Percentiles rank a stretch among this genome's conserved stretches.
Conservation (phyloP, 2,888 invertebrate species). For the Orgyia antiqua region DNA sequence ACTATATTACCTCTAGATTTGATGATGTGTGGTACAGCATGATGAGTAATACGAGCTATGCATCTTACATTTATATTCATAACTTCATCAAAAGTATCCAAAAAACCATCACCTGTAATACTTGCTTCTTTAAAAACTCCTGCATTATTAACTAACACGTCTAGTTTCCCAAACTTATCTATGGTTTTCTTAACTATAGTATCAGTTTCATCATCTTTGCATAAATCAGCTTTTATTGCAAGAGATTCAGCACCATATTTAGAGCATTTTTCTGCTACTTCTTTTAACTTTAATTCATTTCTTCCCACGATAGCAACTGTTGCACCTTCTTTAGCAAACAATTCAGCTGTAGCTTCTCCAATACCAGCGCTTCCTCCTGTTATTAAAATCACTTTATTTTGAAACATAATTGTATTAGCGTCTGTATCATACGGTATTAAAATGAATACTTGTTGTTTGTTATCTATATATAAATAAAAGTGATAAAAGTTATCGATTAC, state of each 20-base stretch:
- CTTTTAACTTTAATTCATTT: conserved; percentile 26
- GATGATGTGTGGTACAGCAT: conserved; percentile 26
- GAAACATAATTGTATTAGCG: conserved; percentile 31
- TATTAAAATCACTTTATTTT: conserved; percentile 34
- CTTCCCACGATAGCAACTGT: conserved; percentile 29
- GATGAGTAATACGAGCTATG: conserved; percentile 21
- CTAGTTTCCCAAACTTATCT: conserved; percentile 29
- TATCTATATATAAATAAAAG: too few relatives aligned
- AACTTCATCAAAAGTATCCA: conserved; percentile 28
- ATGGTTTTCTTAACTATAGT: conserved; percentile 25
- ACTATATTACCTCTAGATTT: conserved; percentile 26
- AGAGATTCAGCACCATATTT: conserved; percentile 19
- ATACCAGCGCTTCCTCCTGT: conserved; percentile 37
- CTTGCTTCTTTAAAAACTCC: conserved; percentile 14
- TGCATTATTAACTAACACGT: conserved; percentile 41
- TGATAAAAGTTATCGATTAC: too few relatives aligned
- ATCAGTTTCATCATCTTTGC: conserved; percentile 26
- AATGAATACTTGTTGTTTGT: too few relatives aligned
- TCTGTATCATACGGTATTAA: conserved; percentile 13
- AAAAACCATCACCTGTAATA: conserved; percentile 19
- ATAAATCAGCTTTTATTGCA: conserved; percentile 30
- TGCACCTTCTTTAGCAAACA: conserved; percentile 32
- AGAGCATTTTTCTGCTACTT: conserved; percentile 19
- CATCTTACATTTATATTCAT: conserved; percentile 28
- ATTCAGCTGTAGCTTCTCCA: conserved; percentile 29